These are phyloP conservation scores for Marasmarcha lunaedactyla DNA, from an alignment of 2,888 invertebrate species.

Conservation along the genomic window DNA sequence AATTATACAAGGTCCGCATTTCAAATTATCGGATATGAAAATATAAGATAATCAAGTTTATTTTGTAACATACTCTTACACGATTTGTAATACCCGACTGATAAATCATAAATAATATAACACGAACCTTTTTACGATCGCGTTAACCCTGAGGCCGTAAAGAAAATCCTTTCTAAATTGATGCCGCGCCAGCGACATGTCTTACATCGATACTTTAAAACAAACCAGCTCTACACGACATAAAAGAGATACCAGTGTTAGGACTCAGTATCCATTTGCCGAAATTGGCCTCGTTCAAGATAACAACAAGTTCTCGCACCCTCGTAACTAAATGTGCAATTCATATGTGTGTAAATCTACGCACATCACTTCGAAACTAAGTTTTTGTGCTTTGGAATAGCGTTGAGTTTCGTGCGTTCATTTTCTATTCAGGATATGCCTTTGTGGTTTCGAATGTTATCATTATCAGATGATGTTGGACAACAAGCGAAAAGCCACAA, in stretches of 20 bases:
- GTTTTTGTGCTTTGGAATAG: slow-evolving; percentile 18
- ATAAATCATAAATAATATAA: slow-evolving; percentile 16
- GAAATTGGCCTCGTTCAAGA: slow-evolving; percentile 68
- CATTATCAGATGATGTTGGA: slow-evolving; percentile 52
- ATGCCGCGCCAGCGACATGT: slow-evolving; percentile 27
- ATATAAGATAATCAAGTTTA: no score
- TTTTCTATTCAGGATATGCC: slow-evolving; percentile 44
- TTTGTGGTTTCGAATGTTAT: slow-evolving; percentile 38
- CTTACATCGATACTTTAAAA: slow-evolving; percentile 63
- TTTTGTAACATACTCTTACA: no score
- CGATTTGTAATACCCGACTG: slow-evolving; percentile 7
- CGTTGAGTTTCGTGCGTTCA: slow-evolving; percentile 15
- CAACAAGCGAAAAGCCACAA: slow-evolving; percentile 36
- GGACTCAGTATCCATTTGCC: slow-evolving; percentile 70
- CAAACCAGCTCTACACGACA: slow-evolving; percentile 44
- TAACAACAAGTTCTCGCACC: slow-evolving; percentile 70
- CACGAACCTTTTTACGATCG: slow-evolving; percentile 9
- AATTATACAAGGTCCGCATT: no score
- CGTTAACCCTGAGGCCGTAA: slow-evolving; percentile 36
- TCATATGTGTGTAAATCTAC: slow-evolving; percentile 59
- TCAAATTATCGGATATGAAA: no score
- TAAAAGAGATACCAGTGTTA: slow-evolving; percentile 65
- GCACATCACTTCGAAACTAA: slow-evolving; percentile 12
- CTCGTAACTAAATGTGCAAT: slow-evolving; percentile 66
- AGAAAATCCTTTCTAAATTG: slow-evolving; percentile 64